Conservation (phyloP, 2,888 invertebrate genomes). For the Cyrtodaria siliqua region DNA sequence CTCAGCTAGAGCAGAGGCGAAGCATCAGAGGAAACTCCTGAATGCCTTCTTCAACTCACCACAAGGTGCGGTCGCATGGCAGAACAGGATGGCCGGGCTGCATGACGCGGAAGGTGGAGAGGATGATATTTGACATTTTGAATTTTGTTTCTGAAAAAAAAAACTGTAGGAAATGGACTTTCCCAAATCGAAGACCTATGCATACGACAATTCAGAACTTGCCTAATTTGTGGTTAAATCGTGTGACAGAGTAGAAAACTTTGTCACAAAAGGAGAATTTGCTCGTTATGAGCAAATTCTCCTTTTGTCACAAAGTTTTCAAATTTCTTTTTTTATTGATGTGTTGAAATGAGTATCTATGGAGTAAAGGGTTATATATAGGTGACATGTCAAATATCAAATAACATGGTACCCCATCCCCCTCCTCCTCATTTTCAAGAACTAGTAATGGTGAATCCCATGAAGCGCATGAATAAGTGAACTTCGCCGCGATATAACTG, state of each 20-base stretch:
- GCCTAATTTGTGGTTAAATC: conserved; percentile 9
- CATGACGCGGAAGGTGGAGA: conserved; percentile 12
- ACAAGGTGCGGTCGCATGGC: conserved; percentile 28
- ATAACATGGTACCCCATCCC: no score
- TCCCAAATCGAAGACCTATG: conserved; percentile 8
- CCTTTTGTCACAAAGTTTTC: conserved; percentile 2
- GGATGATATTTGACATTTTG: conserved; percentile 12
- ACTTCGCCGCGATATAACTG: no score
- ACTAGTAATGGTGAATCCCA: no score
- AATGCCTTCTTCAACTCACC: conserved; percentile 28
- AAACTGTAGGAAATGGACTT: background rate
- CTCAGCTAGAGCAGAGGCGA: conserved; percentile 30
- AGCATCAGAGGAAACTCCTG: conserved; percentile 31
- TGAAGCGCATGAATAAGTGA: no score
- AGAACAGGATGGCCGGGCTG: conserved; percentile 24
- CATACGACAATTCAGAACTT: background rate
- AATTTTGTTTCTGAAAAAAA: conserved; percentile 13
- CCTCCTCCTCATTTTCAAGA: no score
- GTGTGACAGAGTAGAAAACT: conserved; percentile 1
- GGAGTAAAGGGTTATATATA: background rate
- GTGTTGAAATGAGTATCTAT: conserved; percentile 13
- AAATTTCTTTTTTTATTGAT: conserved; percentile 7
- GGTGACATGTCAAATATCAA: no score
- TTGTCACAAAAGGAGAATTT: conserved; percentile 1
- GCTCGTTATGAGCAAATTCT: no score